phyloP scores from a whole-genome alignment of 2,888 invertebrate species.

The Cordilura impudica region DNA sequence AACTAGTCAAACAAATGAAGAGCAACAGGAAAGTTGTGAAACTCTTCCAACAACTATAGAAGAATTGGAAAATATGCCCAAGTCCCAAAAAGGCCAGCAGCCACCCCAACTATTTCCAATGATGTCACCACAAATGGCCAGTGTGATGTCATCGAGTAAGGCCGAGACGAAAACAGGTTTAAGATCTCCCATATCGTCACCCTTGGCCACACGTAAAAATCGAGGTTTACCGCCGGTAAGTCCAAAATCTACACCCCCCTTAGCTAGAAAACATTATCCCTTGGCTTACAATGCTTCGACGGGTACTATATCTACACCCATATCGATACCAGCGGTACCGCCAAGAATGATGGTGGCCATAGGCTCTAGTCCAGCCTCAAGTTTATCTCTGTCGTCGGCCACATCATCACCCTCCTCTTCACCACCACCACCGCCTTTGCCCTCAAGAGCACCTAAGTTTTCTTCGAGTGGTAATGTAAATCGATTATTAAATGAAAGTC shows the following conservation, averaged over 20 bases:
- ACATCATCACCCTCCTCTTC: conserved; percentile 75
- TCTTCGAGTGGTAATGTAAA: conserved; percentile 64
- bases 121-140: conserved; percentile 72
- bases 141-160: conserved; percentile 69
- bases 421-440: conserved; percentile 75
- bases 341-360: conserved; percentile 69
- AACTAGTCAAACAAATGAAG: conserved; percentile 29
- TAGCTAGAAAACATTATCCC: conserved; percentile 70
- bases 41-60: not conserved
- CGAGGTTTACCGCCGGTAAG: conserved; percentile 69
- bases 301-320: conserved; percentile 64
- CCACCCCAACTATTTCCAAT: conserved; percentile 66
- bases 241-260: conserved; percentile 73
- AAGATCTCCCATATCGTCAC: conserved; percentile 73
- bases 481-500: conserved; percentile 62
- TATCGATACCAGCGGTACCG: conserved; percentile 70
- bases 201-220: conserved; percentile 70
- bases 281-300: conserved; percentile 67
- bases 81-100: conserved; percentile 2
- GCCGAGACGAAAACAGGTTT: conserved; percentile 70
- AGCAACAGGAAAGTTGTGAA: not conserved
- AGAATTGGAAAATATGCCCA: conserved; percentile 19
- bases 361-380: conserved; percentile 73
- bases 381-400: conserved; percentile 74
- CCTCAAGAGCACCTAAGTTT: conserved; percentile 73